These are phyloP conservation scores for Oceanodroma tethys DNA, from an alignment of 2,113 vertebrate species.

Conservation along the genomic window DNA sequence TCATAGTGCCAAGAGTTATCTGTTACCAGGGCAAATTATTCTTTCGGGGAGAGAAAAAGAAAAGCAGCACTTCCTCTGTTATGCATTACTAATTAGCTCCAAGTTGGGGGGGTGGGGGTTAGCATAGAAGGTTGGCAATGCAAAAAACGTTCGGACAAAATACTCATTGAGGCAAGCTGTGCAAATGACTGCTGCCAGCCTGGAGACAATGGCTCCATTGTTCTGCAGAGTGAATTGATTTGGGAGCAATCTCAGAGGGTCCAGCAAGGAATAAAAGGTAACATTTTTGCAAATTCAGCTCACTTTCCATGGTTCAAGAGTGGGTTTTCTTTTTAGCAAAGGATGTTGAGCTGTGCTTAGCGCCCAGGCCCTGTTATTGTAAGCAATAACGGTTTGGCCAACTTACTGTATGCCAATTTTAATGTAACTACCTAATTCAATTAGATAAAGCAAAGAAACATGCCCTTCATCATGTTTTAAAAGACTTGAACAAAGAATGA, in stretches of 20 bases:
- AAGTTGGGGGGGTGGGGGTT: background rate
- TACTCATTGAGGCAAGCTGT: slow-evolving; percentile 43
- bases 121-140: background rate
- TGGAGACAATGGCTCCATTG: slow-evolving; percentile 32
- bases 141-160: background rate
- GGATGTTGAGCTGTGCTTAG: background rate
- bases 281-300: slow-evolving; percentile 35
- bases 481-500: background rate
- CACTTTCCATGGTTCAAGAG: background rate
- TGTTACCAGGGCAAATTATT: background rate
- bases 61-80: background rate
- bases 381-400: background rate
- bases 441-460: slow-evolving; percentile 34
- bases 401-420: background rate
- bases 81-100: slow-evolving; percentile 21
- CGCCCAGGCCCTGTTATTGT: background rate
- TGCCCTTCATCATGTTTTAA: background rate
- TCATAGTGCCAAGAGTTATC: background rate
- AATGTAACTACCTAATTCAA: slow-evolving; percentile 18
- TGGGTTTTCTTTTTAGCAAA: background rate
- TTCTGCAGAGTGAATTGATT: slow-evolving; percentile 27
- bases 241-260: background rate
- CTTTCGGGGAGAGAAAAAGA: background rate
- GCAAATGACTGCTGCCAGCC: slow-evolving; percentile 17
- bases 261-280: slow-evolving; percentile 26